Evolutionary conservation across 2,888 invertebrate species (phyloP), one percentile per base, ranked within the genome.

Genomic region (Synanthedon formicaeformis): DNA sequence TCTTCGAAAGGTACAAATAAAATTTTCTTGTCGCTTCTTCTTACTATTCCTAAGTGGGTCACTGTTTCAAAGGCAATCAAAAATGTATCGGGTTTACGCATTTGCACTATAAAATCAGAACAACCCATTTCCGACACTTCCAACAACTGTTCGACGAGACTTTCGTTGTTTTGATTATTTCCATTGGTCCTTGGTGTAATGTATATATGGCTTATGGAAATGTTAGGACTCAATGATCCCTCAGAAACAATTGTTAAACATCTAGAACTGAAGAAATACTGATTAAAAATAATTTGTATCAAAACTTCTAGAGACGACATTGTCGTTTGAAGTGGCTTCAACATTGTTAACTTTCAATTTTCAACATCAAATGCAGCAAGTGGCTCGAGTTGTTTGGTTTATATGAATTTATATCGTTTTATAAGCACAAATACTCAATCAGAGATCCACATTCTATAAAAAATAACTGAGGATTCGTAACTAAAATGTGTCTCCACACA

Each of bases 11-110:
- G 54, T 41, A 88, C 48, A 54, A 89, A 71, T 58, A 89, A 65
- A 27, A 89, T 65, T 62, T 79, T 88, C 62, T 81, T 75, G 52
- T 82, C 73, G 61, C 88, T 85, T 60, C 83, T 78, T 60, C 89
- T 75, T 18, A 75, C 67, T 52, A 69, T 74, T 45, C 81, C 82
- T 13, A 65, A 54, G 57, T 75, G 84, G 48, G 74, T 73, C 12
- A 77, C 74, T 58, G 67, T 66, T 56, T 89, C 88, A 52, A 87
- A 77, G 0, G 77, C 71, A 4, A 53, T 53, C 65, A 89, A 75
- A 56, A 88, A 86, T 8, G 57, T 56, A 50, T 62, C 51, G 1
- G 89, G 81, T 51, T 86, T 61, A 52, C 60, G 57, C 67, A 81
- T 67, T 57, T 67, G 67, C 10, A 88, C 71, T 4, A 88, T 67